Base-by-base conservation (phyloP, 2,888 invertebrate species). In the Epirrita christyi region DNA sequence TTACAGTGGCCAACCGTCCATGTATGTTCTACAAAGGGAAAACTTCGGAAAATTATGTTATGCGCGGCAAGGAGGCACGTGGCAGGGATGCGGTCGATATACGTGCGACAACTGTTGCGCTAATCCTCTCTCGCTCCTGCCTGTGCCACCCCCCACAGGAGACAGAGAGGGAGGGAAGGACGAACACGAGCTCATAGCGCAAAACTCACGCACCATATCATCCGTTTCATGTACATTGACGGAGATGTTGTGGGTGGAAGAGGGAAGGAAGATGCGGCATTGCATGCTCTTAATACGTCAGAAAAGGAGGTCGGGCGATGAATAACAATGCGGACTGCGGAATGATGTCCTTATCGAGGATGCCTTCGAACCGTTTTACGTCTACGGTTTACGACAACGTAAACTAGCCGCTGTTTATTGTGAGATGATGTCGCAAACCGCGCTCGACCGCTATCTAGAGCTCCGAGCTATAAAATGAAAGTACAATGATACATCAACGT, bases 291-390 rank as follows among this genome's bases (percentile, higher is more conserved):
- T 81, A 80, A 85, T 85, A 84, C 88, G 88, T 86, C 86, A 86
- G 82, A 83, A 88, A n/a, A 87, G 82, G 88, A 88, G 89, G 89
- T 88, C 89, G 88, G 76, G 75, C 76, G 84, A 87, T 88, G 89
- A 91, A 89, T 88, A 89, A 89, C 89, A 89, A 90, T 91, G 91
- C 91, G 87, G 88, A 89, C 86, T 90, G 89, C 91, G 90, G 88
- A 87, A 84, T 83, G 81, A 85, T 86, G 87, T 88, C 88, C 88
- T 86, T 82, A 84, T 73, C 75, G 81, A 81, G 79, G 73, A 75
- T 68, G 69, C 64, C 71, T 64, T 71, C 59, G 62, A 64, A 49
- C 69, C 63, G 69, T 64, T 57, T 55, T 55, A 66, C 66, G 60
- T 60, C 63, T 53, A 64, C 59, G 51, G 32, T 9, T 15, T 34